Base-by-base conservation (phyloP, 2,797 vertebrate genomes). In the Notoglanidium macrostoma region DNA sequence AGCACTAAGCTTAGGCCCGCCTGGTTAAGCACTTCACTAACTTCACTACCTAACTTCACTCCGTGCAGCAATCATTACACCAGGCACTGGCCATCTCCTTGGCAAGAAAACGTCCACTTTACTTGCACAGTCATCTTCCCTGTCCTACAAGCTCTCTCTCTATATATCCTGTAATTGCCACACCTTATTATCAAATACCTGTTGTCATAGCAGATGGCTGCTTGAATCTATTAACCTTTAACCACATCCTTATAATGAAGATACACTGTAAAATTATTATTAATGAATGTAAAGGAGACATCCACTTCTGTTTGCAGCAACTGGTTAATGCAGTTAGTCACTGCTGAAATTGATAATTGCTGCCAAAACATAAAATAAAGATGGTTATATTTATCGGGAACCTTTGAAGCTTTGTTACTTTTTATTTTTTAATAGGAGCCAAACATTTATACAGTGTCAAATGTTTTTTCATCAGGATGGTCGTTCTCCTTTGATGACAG, bases 401-500 rank as follows among this genome's bases (percentile, higher is more conserved):
- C 46, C 1, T 29, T 67, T 35, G 5, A 65, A 19, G 26, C 0
- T n/a, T 46, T n/a, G 23, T 46, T 15, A 51, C 44, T 74, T 74
- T 49, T 14, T 21, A 14, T 29, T 55, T 80, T n/a, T 26, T 7
- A 15, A 81, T n/a, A 29, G 40, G 5, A 3, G 29, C 15, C 61
- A 51, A 15, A 67, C 19, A 65, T 51, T 1, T 51, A 49, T 49
- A 51, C 8, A 17, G 0, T 63, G 29, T 55, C n/a, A 78, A 5
- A 11, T 55, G 5, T 78, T 78, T 83, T 82, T 35, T 83, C 6
- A 3, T 76, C 90, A 97, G 97, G 97, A 97, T 0, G 96, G 96
- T 32, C 93, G 95, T 90, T 96, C 96, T 0, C 96, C 97, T 0
- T 94, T 97, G 59, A 94, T 96, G 90, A 92, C 97, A 91, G 96